These are phyloP conservation scores for Callorhinus ursinus DNA, from an alignment of 2,113 vertebrate genomes.

Conservation along the genomic window DNA sequence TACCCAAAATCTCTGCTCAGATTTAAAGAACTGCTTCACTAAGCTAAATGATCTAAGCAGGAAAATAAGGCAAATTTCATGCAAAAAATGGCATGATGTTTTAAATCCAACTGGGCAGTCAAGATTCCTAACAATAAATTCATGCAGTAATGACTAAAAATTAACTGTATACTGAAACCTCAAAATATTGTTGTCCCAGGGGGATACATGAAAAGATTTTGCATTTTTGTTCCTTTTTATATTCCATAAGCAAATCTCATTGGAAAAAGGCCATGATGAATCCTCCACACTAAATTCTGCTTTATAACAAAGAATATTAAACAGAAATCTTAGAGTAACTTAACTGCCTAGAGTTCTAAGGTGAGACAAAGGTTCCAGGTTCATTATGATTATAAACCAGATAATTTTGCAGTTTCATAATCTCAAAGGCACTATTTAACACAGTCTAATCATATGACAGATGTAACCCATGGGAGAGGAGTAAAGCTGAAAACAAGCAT, in stretches of 20 bases:
- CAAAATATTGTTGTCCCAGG: neutral
- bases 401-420: slow-evolving; percentile 31
- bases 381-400: slow-evolving; percentile 13
- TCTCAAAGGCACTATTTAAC: neutral
- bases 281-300: slow-evolving; percentile 45
- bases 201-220: neutral
- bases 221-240: neutral
- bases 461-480: neutral
- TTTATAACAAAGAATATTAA: slow-evolving; percentile 20
- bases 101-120: slow-evolving; percentile 35
- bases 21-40: slow-evolving; percentile 33
- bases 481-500: neutral
- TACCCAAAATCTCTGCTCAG: neutral
- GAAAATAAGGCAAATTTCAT: slow-evolving; percentile 36
- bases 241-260: slow-evolving; percentile 22
- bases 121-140: slow-evolving; percentile 3
- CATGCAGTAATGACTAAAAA: neutral
- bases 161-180: neutral
- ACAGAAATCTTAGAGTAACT: neutral
- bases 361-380: slow-evolving; percentile 19
- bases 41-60: slow-evolving; percentile 22
- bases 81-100: slow-evolving; percentile 39
- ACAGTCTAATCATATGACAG: slow-evolving; percentile 36
- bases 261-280: slow-evolving; percentile 28
- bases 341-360: slow-evolving; percentile 33